phyloP scores from a whole-genome alignment of 2,888 invertebrate species.

The Blera fallax region DNA sequence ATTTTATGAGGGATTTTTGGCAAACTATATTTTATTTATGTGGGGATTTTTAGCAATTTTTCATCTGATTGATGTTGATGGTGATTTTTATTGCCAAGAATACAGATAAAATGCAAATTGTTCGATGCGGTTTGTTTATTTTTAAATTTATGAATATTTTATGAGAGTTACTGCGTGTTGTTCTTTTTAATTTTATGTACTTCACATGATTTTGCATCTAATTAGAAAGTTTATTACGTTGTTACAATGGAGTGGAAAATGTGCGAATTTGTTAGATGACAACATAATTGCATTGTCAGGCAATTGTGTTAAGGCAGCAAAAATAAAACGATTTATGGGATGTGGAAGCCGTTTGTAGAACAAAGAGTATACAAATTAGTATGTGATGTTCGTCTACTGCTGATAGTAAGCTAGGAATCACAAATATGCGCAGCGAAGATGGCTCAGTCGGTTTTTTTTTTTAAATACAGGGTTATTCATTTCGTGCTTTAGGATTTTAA shows the following conservation, averaged over 20 bases:
- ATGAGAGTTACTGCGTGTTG: not conserved
- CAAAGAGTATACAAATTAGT: too few species aligned
- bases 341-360: too few species aligned
- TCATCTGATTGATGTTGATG: constrained; percentile 44
- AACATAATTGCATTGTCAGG: not conserved
- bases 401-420: too few species aligned
- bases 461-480: too few species aligned
- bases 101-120: not conserved
- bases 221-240: constrained; percentile 5
- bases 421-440: too few species aligned
- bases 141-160: constrained; percentile 15
- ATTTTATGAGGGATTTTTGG: constrained; percentile 52
- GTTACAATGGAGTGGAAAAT: not conserved
- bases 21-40: not conserved
- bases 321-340: too few species aligned
- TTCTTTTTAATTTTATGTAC: not conserved
- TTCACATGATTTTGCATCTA: constrained; percentile 1
- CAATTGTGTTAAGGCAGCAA: too few species aligned
- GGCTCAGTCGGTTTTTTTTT: too few species aligned
- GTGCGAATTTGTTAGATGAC: not conserved
- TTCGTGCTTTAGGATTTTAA: too few species aligned
- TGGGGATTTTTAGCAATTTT: constrained; percentile 1
- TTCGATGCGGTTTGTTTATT: constrained; percentile 9
- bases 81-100: constrained; percentile 43
- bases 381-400: too few species aligned